Base-by-base conservation (phyloP, 1,140 invertebrate species). In the Pogonomyrmex barbatus region DNA sequence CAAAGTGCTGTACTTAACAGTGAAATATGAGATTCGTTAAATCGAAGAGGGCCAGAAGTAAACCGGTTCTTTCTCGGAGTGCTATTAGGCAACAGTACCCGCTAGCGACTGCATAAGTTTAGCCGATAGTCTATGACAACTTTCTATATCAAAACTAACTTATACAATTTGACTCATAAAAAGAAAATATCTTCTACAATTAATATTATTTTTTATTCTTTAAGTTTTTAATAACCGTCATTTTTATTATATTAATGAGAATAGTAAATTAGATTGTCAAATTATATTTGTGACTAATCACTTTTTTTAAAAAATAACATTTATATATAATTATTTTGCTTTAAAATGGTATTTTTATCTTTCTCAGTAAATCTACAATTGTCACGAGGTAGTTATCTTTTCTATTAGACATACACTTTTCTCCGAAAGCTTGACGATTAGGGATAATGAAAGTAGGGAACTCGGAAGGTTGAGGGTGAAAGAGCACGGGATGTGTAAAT, bases 1-100 rank as follows among this genome's bases (percentile, higher is more conserved):
- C 85, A 56, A 83, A 82, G 67, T 86, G 42, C 78, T 47, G 36
- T 83, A 58, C 58, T 86, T 79, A 83, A 82, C 47, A 83, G 52
- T 86, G 78, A 86, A 83, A 86, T 86, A 83, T 86, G 85, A 65
- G 85, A 86, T 86, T 86, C 85, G 78, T 86, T 86, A 82, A 45
- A 71, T 73, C 85, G 78, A 86, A 52, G 63, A 79, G 85, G 45
- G 58, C 39, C 47, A 70, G 56, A 62, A 83, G 45, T 73, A 36
- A 83, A 83, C 78, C 85, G 85, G 67, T 86, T 83, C 50, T 63
- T 83, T 83, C 24, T 24, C 45, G 14, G 36, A 63, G 17, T 50
- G 84, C 36, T 68, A 52, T 39, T 67, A 33, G 39, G 65, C 63
- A 83, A 82, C 54, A 56, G 42, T 76, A 39, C 45, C 47, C 17